Percentiles rank a stretch among this genome's conserved stretches.
phyloP scores from a whole-genome alignment of 2,888 invertebrate species.

The Acholoe squamosa region DNA sequence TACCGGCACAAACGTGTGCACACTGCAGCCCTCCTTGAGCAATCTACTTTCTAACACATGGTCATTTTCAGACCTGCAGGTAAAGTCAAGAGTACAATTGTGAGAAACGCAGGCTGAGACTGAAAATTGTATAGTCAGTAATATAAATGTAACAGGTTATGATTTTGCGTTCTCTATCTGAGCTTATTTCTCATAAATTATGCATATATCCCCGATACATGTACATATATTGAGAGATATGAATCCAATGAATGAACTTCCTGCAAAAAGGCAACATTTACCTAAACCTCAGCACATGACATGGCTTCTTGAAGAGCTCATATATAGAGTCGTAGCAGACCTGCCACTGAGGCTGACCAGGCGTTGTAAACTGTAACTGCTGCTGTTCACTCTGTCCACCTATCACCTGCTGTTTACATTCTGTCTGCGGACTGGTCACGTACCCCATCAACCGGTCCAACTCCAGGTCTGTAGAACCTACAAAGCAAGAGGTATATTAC shows the following conservation, averaged over 20 bases:
- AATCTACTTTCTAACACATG: slow-evolving; percentile 63
- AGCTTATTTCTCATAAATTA: no score
- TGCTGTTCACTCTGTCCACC: slow-evolving; percentile 60
- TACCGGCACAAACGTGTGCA: slow-evolving; percentile 65
- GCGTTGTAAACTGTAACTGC: slow-evolving; percentile 52
- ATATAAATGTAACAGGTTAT: no score
- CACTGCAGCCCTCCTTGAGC: slow-evolving; percentile 63
- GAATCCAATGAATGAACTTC: no score
- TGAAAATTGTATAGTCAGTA: no score
- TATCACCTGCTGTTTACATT: slow-evolving; percentile 66
- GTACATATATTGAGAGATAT: no score
- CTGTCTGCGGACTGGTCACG: slow-evolving; percentile 63
- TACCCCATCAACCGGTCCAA: slow-evolving; percentile 65
- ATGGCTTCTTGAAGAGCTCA: slow-evolving; percentile 64
- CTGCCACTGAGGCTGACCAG: slow-evolving; percentile 65
- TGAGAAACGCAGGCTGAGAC: no score
- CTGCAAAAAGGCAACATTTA: background rate
- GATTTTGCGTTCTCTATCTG: no score
- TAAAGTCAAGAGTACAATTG: no score
- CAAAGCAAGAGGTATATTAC: no score
- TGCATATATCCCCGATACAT: no score
- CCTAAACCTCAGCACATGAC: slow-evolving; percentile 63
- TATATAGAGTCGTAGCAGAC: slow-evolving; percentile 64
- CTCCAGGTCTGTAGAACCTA: slow-evolving; percentile 67
- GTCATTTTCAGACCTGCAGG: slow-evolving; percentile 63